These are phyloP conservation scores for Anoura caudifer DNA, from an alignment of 2,113 vertebrate genomes.

Conservation along the genomic window DNA sequence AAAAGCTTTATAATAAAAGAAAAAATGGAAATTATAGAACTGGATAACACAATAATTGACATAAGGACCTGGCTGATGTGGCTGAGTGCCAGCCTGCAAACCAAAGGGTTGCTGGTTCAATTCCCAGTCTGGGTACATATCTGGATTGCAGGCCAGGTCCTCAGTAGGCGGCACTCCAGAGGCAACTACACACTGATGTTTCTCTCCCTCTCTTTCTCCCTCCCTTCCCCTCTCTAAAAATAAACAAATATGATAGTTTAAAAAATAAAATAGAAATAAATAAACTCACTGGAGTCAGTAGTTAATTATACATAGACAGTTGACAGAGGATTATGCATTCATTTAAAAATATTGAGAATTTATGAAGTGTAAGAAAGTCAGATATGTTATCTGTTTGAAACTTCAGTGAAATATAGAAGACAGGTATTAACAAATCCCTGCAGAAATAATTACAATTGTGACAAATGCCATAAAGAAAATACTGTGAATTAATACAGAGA, in stretches of 20 bases:
- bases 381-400: not conserved
- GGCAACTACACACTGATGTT: no score
- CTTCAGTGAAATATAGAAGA: not conserved
- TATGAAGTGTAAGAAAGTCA: not conserved
- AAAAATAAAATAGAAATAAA: no score
- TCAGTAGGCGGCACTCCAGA: no score
- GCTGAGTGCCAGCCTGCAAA: no score
- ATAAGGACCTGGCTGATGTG: not conserved
- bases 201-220: no score
- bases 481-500: not conserved
- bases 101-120: no score
- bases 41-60: not conserved
- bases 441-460: not conserved
- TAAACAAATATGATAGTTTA: not conserved
- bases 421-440: not conserved
- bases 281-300: not conserved
- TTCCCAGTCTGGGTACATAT: no score
- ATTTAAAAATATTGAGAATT: not conserved
- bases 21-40: conserved; percentile 4
- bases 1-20: not conserved
- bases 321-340: not conserved
- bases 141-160: no score
- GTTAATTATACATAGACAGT: not conserved
- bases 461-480: not conserved
- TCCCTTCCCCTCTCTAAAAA: no score